A percentile compares a stretch with the other conserved stretches of the same genome.
phyloP scores from a whole-genome alignment of 2,888 invertebrate species.

The Cantharis rustica region DNA sequence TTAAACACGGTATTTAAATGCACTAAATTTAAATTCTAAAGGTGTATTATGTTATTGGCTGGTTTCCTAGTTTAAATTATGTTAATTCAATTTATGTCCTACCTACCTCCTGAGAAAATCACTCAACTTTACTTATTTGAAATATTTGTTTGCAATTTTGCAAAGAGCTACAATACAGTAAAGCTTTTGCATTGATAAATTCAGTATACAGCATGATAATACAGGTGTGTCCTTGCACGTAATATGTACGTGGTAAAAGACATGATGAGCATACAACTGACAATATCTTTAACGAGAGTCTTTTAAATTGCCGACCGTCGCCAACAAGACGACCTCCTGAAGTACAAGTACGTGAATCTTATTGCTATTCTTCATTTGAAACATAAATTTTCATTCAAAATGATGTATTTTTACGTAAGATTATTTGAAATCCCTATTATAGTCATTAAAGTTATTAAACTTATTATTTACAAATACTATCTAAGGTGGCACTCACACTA shows the following conservation, averaged over 20 bases:
- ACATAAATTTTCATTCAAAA: conserved; percentile 20
- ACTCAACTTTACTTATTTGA: neutral
- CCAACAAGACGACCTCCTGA: conserved; percentile 26
- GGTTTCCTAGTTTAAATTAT: neutral
- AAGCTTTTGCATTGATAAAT: conserved; percentile 5
- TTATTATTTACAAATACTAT: neutral
- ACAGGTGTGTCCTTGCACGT: conserved; percentile 36
- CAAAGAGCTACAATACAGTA: neutral
- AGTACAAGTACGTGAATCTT: conserved; percentile 25
- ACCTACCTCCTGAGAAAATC: neutral
- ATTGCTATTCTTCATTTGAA: conserved; percentile 37
- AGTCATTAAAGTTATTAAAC: neutral
- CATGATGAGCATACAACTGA: conserved; percentile 33
- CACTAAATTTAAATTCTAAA: neutral
- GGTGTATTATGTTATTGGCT: neutral
- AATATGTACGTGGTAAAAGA: conserved; percentile 33
- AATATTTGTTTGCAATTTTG: neutral
- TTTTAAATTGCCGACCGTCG: conserved; percentile 31
- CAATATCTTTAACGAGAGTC: conserved; percentile 22
- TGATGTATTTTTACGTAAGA: neutral
- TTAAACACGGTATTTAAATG: neutral
- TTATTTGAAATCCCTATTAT: neutral
- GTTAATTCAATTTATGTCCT: neutral
- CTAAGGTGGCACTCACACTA: neutral
- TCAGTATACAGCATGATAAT: conserved; percentile 11